phyloP scores from a whole-genome alignment of 2,888 invertebrate genomes.

The Erebia epiphron region DNA sequence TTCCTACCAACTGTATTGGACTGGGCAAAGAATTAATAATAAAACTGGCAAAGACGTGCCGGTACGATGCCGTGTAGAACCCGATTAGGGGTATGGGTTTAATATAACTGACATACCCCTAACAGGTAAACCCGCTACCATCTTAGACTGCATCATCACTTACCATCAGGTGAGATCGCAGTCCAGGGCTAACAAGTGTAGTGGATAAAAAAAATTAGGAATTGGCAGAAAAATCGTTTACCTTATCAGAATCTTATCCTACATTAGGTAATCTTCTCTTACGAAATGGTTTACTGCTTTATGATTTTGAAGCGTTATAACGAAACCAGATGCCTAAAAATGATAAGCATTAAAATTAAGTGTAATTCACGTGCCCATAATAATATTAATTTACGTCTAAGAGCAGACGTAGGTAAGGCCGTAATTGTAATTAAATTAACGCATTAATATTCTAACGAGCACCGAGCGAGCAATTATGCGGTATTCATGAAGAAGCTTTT shows the following conservation, averaged over 20 bases:
- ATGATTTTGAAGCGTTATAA: neutral
- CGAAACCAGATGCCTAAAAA: neutral
- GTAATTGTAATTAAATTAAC: conserved; percentile 28
- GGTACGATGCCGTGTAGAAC: no score
- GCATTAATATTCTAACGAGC: conserved; percentile 20
- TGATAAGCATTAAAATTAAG: neutral
- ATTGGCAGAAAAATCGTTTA: neutral
- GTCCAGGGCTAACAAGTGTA: no score
- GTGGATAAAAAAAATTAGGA: no score
- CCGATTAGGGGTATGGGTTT: no score
- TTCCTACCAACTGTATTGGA: no score
- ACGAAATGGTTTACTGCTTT: neutral
- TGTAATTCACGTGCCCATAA: neutral
- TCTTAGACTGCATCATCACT: no score
- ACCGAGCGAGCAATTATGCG: conserved; percentile 3
- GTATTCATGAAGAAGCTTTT: conserved; percentile 2
- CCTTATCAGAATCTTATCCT: no score
- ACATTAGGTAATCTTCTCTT: neutral
- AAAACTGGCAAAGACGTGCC: no score
- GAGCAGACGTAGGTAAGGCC: conserved; percentile 23
- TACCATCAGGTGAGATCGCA: no score
- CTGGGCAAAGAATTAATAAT: no score
- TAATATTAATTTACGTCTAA: conserved; percentile 18
- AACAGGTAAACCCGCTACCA: no score
- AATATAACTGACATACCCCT: no score